Evolutionary conservation across 2,113 vertebrate species (phyloP).

Genomic region (Lophius piscatorius): DNA sequence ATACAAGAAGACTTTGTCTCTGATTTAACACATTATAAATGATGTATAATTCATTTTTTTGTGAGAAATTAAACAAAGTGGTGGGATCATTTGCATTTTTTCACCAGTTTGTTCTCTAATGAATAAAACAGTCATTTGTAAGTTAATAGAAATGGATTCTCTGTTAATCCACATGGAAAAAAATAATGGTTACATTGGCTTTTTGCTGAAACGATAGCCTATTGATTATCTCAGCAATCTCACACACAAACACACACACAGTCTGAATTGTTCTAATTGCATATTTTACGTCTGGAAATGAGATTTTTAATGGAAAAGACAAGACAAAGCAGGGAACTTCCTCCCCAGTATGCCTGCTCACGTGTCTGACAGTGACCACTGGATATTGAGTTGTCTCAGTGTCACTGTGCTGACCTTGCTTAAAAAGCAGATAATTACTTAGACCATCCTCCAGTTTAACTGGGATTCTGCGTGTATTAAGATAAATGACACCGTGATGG

Average conservation of each 20-base stretch:
- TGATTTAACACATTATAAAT: no score
- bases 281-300: constrained; percentile 57
- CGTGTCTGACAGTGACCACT: constrained; percentile 50
- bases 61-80: constrained; percentile 25
- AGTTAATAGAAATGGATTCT: constrained; percentile 66
- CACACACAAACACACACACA: constrained; percentile 42
- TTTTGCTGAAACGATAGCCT: constrained; percentile 38
- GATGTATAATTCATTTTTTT: constrained; percentile 30
- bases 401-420: constrained; percentile 49
- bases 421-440: constrained; percentile 75
- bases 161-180: constrained; percentile 43
- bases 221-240: constrained; percentile 57
- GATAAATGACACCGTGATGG: constrained; percentile 56
- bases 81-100: constrained; percentile 36
- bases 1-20: no score
- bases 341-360: not conserved
- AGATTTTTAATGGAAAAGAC: constrained; percentile 72
- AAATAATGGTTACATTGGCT: constrained; percentile 20
- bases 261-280: constrained; percentile 69
- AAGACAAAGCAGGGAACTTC: constrained; percentile 49
- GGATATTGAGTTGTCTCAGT: constrained; percentile 50
- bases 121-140: constrained; percentile 69
- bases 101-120: constrained; percentile 43
- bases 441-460: constrained; percentile 36
- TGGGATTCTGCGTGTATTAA: constrained; percentile 59